Evolutionary conservation across 2,888 invertebrate species (phyloP), one percentile per base, ranked within the genome.

Genomic region (Emesis furor): DNA sequence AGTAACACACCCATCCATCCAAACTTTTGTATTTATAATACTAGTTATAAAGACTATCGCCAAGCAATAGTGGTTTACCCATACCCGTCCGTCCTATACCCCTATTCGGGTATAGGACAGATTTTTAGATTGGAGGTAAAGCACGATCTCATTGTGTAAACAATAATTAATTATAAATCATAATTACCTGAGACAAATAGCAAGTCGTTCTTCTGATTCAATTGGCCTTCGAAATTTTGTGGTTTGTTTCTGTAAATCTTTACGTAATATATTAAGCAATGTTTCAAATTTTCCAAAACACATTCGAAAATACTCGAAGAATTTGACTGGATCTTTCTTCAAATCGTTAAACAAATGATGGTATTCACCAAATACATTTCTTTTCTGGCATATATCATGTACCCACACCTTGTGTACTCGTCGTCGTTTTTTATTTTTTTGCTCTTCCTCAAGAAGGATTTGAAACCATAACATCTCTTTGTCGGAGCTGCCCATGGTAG

Each of bases 181-280:
- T 24, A 24, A 24, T 24, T 62, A 62, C 62, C 62, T 62, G 10
- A 62, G 62, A n/a, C 62, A 62, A 14, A 62, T 14, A 62, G 14
- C 62, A 14, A 62, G 62, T n/a, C 24, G 62, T 62, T 62, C 62
- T 62, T 62, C 62, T 62, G 62, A 62, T n/a, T 12, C 14, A 62
- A 62, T 62, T 14, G 62, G 62, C 62, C n/a, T 62, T 62, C 62
- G 10, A 62, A 62, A 62, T 62, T n/a, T 62, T 62, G 62, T 62
- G 62, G 10, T 62, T 62, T 62, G 62, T 62, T 62, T 62, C 62
- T 62, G 10, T n/a, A 62, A n/a, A 62, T 62, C 62, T 24, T 24
- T 24, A 24, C 24, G 24, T n/a, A 62, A n/a, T 12, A 62, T 62
- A n/a, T 62, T 62, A 12, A 62, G 62, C n/a, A 62, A 62, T n/a